Percentiles rank a stretch among this genome's conserved stretches.
Conservation (phyloP, 2,113 vertebrate genomes). For the Haplotaxodon microlepis region DNA sequence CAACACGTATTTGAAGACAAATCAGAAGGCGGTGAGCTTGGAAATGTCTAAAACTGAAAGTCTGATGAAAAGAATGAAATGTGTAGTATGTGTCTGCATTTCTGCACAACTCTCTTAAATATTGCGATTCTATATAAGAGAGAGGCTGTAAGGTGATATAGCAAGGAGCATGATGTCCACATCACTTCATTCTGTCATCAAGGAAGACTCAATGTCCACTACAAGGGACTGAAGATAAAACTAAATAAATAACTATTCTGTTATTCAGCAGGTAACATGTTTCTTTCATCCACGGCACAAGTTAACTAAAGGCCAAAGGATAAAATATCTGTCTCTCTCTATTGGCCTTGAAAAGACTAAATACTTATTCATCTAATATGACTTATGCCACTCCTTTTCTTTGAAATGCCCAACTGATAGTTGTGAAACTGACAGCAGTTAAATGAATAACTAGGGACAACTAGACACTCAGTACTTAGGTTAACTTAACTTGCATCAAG, state of each 20-base stretch:
- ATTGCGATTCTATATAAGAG: background rate
- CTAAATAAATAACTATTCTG: background rate
- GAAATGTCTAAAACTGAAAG: background rate
- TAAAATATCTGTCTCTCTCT: background rate
- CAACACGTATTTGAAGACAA: background rate
- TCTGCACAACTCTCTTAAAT: background rate
- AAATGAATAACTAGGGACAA: background rate
- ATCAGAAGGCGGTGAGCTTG: background rate
- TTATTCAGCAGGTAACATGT: background rate
- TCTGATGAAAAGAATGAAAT: background rate
- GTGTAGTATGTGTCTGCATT: background rate
- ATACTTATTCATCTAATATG: background rate
- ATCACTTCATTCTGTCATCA: background rate
- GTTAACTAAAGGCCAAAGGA: background rate
- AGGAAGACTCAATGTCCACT: fast-evolving
- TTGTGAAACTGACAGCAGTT: background rate
- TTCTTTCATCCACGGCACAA: background rate
- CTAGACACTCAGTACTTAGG: background rate
- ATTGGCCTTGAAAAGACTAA: background rate
- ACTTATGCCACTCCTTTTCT: background rate
- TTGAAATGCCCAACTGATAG: background rate
- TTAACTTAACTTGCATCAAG: background rate
- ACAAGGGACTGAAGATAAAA: background rate
- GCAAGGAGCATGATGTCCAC: background rate
- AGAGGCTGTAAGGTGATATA: background rate